Evolutionary conservation across 2,888 invertebrate species (phyloP).

Genomic region (Oasisia sp.): DNA sequence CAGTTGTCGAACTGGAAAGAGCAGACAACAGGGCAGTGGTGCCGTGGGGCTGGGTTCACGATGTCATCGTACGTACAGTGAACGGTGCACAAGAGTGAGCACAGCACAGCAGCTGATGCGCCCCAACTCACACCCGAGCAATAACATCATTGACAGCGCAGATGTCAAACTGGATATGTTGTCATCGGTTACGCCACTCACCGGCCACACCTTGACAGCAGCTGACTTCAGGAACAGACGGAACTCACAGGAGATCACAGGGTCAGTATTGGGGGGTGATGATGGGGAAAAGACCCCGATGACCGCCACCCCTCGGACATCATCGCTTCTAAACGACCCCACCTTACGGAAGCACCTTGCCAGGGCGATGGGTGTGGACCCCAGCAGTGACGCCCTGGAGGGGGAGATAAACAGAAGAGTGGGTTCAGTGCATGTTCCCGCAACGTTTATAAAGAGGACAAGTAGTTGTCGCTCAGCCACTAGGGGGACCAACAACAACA

Average conservation of each 20-base stretch:
- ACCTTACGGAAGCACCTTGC: constrained; percentile 10
- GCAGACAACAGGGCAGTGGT: neutral
- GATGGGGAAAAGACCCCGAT: neutral
- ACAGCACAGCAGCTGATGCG: neutral
- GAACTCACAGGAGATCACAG: neutral
- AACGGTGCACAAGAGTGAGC: neutral
- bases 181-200: neutral
- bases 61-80: neutral
- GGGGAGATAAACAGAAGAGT: neutral
- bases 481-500: neutral
- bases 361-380: neutral
- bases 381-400: neutral
- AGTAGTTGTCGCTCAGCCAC: neutral
- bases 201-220: neutral
- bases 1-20: neutral
- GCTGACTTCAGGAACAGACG: neutral
- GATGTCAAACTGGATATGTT: neutral
- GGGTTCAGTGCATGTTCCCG: neutral
- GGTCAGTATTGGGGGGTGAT: neutral
- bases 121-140: neutral
- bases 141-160: neutral
- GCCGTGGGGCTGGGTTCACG: neutral
- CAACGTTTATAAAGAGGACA: neutral
- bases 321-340: neutral
- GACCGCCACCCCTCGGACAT: neutral